These are phyloP conservation scores for Karalla daura DNA, from an alignment of 2,797 vertebrate genomes.

Conservation along the genomic window DNA sequence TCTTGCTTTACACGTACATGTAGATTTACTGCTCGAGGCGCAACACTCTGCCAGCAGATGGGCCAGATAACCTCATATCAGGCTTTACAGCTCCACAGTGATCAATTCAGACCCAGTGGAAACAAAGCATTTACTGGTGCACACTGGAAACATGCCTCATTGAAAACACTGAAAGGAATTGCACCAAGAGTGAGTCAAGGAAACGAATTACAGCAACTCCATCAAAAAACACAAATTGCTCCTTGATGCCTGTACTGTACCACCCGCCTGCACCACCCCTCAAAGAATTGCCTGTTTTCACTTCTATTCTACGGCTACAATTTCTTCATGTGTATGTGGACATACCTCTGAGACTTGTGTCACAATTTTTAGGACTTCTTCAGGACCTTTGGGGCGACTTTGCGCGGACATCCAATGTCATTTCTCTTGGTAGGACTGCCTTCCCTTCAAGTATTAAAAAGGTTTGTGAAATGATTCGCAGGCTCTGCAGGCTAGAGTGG, in stretches of 20 bases:
- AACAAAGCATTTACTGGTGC: constrained; percentile 20
- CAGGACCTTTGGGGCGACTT: no score
- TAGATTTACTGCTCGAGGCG: constrained; percentile 50
- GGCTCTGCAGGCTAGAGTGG: not conserved
- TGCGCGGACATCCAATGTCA: no score
- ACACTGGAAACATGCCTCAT: not conserved
- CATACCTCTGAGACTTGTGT: no score
- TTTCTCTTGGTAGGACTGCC: not conserved
- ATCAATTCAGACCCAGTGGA: constrained; percentile 22
- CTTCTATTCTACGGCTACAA: no score
- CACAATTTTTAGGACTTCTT: no score
- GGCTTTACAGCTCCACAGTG: constrained; percentile 36
- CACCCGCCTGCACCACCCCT: no score
- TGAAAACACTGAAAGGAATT: not conserved
- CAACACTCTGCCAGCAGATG: constrained; percentile 43
- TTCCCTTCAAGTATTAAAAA: not conserved
- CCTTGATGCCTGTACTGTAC: no score
- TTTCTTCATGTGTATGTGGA: no score
- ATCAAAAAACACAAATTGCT: no score
- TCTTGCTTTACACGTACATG: constrained; percentile 51
- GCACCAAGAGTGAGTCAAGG: constrained; percentile 3
- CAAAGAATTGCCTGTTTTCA: no score
- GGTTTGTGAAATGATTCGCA: not conserved
- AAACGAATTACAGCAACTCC: not conserved
- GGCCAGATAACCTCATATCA: constrained; percentile 59